Conservation (phyloP, 2,888 invertebrate genomes). For the Carterocephalus palaemon region DNA sequence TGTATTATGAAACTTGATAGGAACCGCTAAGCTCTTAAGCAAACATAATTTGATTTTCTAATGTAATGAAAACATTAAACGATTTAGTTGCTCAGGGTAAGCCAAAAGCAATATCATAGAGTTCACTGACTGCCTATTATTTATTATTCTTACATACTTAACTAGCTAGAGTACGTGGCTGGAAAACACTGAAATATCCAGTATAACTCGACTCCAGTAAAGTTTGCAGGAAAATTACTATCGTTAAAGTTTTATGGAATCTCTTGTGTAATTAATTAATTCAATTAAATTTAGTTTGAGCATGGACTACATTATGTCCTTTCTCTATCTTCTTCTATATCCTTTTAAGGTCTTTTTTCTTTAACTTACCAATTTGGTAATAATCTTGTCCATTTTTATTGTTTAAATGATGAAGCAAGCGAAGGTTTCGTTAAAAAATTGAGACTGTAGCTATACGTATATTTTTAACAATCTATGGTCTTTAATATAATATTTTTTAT, state of each 20-base stretch:
- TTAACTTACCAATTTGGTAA: too few species aligned
- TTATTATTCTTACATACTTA: conserved; percentile 23
- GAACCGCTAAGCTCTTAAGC: not conserved
- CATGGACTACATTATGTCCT: too few species aligned
- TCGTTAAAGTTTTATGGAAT: conserved; percentile 19
- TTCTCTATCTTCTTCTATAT: too few species aligned
- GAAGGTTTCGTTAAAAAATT: too few species aligned
- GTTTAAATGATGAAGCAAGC: too few species aligned
- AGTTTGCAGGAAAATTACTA: conserved; percentile 14
- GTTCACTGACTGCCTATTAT: conserved; percentile 19
- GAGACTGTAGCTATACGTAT: too few species aligned
- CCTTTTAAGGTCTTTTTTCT: too few species aligned
- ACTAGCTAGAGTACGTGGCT: conserved; percentile 9
- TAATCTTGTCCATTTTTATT: too few species aligned
- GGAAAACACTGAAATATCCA: conserved; percentile 17
- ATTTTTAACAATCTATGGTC: too few species aligned
- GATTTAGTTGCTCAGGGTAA: conserved; percentile 5
- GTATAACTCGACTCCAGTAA: conserved; percentile 4
- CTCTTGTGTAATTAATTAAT: conserved; percentile 14
- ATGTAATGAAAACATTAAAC: conserved; percentile 20
- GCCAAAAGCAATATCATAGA: conserved; percentile 21
- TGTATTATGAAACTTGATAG: not conserved
- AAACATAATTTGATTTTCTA: conserved; percentile 12
- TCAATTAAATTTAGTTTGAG: conserved; percentile 3
- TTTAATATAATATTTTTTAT: too few species aligned